These are phyloP conservation scores for Tachina grossa DNA, from an alignment of 2,888 invertebrate genomes.

Conservation along the genomic window DNA sequence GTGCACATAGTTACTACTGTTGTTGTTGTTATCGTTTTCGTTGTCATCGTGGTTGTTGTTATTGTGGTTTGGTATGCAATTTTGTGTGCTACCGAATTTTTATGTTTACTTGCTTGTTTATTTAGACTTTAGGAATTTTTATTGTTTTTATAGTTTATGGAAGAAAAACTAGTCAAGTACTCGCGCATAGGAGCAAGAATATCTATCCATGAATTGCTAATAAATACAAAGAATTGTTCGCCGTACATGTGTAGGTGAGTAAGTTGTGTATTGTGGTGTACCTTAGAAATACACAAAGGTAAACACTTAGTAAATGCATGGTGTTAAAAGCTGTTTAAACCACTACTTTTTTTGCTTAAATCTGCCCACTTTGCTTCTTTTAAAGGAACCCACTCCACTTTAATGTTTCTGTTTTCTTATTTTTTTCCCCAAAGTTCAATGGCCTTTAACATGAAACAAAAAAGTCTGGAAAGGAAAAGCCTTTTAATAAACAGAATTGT, in stretches of 20 bases:
- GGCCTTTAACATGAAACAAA: slow-evolving; percentile 55
- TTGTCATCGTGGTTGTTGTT: slow-evolving; percentile 44
- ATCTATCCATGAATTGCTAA: neutral
- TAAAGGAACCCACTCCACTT: slow-evolving; percentile 63
- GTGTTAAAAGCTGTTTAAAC: slow-evolving; percentile 69
- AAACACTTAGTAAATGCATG: slow-evolving; percentile 60
- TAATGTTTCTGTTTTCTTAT: slow-evolving; percentile 48
- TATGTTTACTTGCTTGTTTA: slow-evolving; percentile 46
- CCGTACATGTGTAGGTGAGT: slow-evolving; percentile 5
- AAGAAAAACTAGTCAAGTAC: slow-evolving; percentile 64
- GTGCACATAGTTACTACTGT: neutral
- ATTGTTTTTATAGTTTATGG: slow-evolving; percentile 62
- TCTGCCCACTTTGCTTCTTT: slow-evolving; percentile 64
- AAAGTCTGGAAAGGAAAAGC: slow-evolving; percentile 63
- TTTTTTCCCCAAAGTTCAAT: slow-evolving; percentile 59
- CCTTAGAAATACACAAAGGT: slow-evolving; percentile 59
- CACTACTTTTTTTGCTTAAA: slow-evolving; percentile 60
- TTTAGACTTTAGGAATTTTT: slow-evolving; percentile 64
- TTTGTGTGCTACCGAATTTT: slow-evolving; percentile 69
- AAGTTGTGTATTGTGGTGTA: slow-evolving; percentile 22
- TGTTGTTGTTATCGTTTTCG: slow-evolving; percentile 14
- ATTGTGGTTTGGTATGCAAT: slow-evolving; percentile 58
- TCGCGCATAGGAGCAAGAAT: slow-evolving; percentile 2
- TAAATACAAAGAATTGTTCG: slow-evolving; percentile 4
- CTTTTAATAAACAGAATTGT: slow-evolving; percentile 37